Conservation (phyloP, 2,888 invertebrate genomes). For the Julus scanicus region DNA sequence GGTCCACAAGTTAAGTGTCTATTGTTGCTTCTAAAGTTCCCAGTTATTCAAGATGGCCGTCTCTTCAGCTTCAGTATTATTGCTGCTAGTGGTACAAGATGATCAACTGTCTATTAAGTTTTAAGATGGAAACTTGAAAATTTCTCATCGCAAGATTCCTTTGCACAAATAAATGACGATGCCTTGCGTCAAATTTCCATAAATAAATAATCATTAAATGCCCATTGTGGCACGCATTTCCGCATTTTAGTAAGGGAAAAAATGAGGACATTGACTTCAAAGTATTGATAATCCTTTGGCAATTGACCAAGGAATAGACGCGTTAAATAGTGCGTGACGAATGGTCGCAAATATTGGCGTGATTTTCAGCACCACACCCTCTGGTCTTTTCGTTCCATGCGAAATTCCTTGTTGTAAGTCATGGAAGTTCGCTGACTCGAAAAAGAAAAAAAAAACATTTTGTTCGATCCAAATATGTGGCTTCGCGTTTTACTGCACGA, state of each 20-base stretch:
- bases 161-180: background rate
- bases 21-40: no score
- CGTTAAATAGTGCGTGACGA: conserved; percentile 28
- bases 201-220: background rate
- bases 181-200: background rate
- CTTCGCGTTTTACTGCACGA: background rate
- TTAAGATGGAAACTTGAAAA: background rate
- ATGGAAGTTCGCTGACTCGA: conserved; percentile 9
- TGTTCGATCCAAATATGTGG: background rate
- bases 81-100: background rate
- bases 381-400: background rate
- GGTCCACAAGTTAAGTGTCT: no score
- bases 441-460: background rate
- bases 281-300: conserved; percentile 22
- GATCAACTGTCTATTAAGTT: no score
- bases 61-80: background rate
- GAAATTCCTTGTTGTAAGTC: background rate
- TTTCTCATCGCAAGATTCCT: background rate
- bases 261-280: background rate
- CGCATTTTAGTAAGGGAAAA: background rate
- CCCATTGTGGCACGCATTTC: background rate
- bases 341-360: conserved; percentile 19
- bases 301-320: conserved; percentile 19
- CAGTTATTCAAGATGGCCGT: background rate
- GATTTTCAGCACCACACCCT: conserved; percentile 5